phyloP scores from a whole-genome alignment of 2,113 vertebrate species.

The Xenopus borealis region DNA sequence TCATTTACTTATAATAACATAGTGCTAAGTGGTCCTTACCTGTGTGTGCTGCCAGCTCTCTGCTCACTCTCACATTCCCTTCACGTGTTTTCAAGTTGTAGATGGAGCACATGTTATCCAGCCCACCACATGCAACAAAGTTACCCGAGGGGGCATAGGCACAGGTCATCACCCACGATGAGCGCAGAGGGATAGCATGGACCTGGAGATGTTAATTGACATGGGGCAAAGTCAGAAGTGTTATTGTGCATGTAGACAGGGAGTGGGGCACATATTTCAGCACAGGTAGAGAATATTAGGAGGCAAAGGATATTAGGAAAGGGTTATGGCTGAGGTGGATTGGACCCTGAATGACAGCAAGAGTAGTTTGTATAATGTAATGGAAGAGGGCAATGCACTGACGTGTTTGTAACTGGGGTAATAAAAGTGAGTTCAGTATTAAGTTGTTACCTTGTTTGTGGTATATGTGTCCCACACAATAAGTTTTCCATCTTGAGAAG shows the following conservation, averaged over 20 bases:
- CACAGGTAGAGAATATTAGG: no score
- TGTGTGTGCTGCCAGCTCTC: slow-evolving; percentile 89
- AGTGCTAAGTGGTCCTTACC: slow-evolving; percentile 60
- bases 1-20: no score
- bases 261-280: not conserved
- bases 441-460: slow-evolving; percentile 85
- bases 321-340: no score
- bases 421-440: not conserved
- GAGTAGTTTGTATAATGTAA: no score
- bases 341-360: no score
- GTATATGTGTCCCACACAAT: slow-evolving; percentile 96
- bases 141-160: slow-evolving; percentile 94
- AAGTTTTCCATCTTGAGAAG: slow-evolving; percentile 95
- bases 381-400: no score
- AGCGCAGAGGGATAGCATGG: slow-evolving; percentile 91
- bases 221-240: no score
- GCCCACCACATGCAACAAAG: slow-evolving; percentile 91
- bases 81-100: slow-evolving; percentile 94
- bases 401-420: no score
- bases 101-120: slow-evolving; percentile 98
- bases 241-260: not conserved
- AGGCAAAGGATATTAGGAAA: no score
- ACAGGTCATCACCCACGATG: slow-evolving; percentile 99
- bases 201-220: slow-evolving; percentile 66
- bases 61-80: slow-evolving; percentile 91